phyloP scores from a whole-genome alignment of 2,888 invertebrate species.

The Lasioglossum pauxillum region DNA sequence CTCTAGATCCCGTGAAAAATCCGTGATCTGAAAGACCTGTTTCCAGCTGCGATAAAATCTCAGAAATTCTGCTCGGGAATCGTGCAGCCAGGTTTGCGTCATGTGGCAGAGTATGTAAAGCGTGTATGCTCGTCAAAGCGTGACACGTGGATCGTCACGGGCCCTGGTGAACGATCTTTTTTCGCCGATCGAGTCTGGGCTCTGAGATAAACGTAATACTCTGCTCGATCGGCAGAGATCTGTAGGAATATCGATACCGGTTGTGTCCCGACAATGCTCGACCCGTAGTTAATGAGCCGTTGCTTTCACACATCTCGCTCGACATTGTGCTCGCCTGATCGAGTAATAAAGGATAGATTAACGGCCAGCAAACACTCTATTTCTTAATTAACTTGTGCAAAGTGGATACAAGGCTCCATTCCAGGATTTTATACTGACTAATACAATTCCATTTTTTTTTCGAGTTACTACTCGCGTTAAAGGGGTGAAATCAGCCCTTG shows the following conservation, averaged over 20 bases:
- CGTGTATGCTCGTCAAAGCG: constrained; percentile 46
- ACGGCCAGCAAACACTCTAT: background rate
- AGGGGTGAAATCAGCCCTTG: too few relatives aligned
- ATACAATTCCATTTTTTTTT: too few relatives aligned
- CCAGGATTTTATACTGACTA: too few relatives aligned
- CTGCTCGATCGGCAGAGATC: background rate
- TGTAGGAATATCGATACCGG: background rate
- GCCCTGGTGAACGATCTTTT: constrained; percentile 37
- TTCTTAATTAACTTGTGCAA: background rate
- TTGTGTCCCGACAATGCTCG: background rate
- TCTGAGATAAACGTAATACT: background rate
- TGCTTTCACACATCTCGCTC: background rate
- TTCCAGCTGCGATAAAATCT: constrained; percentile 38
- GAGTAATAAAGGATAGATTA: background rate
- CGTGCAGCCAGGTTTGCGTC: constrained; percentile 39
- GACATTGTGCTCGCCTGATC: background rate
- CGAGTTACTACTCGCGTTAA: too few relatives aligned
- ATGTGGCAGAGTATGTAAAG: constrained; percentile 32
- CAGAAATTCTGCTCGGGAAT: constrained; percentile 36
- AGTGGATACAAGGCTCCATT: background rate
- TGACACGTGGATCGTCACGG: constrained; percentile 54
- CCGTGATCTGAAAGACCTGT: constrained; percentile 14
- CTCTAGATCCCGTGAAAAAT: constrained; percentile 42
- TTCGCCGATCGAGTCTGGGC: constrained; percentile 10
- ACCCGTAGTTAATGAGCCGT: background rate